Evolutionary conservation across 2,888 invertebrate species (phyloP).

Genomic region (Mythimna pallens): DNA sequence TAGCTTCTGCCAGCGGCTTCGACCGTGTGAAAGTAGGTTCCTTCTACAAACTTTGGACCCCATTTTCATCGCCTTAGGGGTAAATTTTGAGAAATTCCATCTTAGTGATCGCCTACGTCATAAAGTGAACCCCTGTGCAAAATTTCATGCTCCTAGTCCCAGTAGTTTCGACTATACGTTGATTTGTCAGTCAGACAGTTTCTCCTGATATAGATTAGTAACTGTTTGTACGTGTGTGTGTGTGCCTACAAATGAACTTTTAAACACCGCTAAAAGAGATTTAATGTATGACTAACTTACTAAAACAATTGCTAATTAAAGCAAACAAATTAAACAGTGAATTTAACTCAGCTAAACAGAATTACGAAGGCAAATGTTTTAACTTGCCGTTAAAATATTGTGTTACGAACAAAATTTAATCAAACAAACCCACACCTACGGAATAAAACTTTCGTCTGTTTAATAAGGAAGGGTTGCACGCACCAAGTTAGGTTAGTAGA

Average conservation of each 20-base stretch:
- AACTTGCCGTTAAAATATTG: conserved; percentile 61
- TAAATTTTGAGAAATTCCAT: too few relatives aligned
- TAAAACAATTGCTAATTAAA: conserved; percentile 36
- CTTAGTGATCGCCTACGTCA: too few relatives aligned
- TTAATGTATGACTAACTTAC: conserved; percentile 8
- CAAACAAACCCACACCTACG: conserved; percentile 77
- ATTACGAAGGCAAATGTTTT: conserved; percentile 52
- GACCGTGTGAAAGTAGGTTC: too few relatives aligned
- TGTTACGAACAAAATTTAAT: conserved; percentile 66
- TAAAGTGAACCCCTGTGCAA: too few relatives aligned
- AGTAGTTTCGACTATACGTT: too few relatives aligned
- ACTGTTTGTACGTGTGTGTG: neutral
- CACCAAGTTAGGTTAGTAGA: conserved; percentile 84
- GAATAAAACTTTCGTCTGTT: conserved; percentile 80
- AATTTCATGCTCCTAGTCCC: too few relatives aligned
- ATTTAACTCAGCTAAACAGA: conserved; percentile 41
- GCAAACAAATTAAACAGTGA: conserved; percentile 45
- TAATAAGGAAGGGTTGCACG: conserved; percentile 83
- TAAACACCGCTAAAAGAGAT: neutral
- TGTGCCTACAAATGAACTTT: neutral
- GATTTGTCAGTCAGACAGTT: too few relatives aligned
- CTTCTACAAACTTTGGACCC: too few relatives aligned
- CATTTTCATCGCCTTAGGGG: too few relatives aligned
- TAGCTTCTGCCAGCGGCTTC: too few relatives aligned
- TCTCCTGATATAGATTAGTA: neutral